phyloP scores from a whole-genome alignment of 2,797 vertebrate species.

The Chelon labrosus region DNA sequence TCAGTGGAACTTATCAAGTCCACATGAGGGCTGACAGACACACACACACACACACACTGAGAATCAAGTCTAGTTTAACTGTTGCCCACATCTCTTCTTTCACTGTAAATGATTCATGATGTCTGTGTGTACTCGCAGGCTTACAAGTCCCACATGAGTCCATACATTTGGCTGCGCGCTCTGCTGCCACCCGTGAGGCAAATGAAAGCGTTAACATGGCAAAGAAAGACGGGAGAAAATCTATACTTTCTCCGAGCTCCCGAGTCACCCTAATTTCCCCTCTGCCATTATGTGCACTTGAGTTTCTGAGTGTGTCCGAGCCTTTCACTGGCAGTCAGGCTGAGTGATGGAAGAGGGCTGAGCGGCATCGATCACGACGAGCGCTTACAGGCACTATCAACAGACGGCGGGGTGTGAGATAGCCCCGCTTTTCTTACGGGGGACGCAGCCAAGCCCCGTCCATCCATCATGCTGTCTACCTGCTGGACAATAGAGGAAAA shows the following conservation, averaged over 20 bases:
- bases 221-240: conserved; percentile 63
- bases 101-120: conserved; percentile 83
- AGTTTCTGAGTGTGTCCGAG: conserved; percentile 69
- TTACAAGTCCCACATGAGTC: conserved; percentile 65
- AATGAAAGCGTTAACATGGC: conserved; percentile 70
- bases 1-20: conserved; percentile 82
- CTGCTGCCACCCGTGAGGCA: conserved; percentile 71
- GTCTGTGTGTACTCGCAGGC: conserved; percentile 69
- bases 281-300: conserved; percentile 69
- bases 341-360: conserved; percentile 70
- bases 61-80: conserved; percentile 70
- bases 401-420: conserved; percentile 54
- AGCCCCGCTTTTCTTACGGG: conserved; percentile 32
- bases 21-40: conserved; percentile 74
- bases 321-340: conserved; percentile 68
- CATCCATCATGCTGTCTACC: conserved; percentile 75
- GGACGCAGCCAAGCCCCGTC: conserved; percentile 43
- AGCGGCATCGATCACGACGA: conserved; percentile 73
- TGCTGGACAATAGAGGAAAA: conserved; percentile 67
- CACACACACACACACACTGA: conserved; percentile 37
- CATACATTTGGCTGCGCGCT: conserved; percentile 60
- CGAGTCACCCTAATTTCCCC: conserved; percentile 59
- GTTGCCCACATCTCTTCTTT: conserved; percentile 79
- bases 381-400: conserved; percentile 67
- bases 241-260: conserved; percentile 57